Conservation (phyloP, 2,113 vertebrate species). For the Microcebus lehilahytsara region DNA sequence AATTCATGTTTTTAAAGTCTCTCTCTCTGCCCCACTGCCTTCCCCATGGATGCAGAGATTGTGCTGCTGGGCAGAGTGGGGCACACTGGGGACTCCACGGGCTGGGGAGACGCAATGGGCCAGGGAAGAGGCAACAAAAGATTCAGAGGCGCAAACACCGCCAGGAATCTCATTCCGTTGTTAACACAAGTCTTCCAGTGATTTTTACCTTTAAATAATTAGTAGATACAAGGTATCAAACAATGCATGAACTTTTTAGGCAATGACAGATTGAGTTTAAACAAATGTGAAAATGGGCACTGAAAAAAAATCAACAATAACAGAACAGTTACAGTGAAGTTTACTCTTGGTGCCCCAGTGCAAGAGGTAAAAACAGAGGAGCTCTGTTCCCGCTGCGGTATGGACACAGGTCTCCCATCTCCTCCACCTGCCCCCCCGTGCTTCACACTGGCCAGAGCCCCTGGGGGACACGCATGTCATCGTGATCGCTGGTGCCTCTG, state of each 20-base stretch:
- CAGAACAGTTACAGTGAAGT: too few relatives aligned
- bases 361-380: not conserved
- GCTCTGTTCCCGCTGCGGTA: rapidly evolving
- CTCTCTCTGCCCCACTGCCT: not conserved
- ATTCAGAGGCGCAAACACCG: not conserved
- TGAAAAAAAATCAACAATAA: not conserved
- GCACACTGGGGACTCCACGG: not conserved
- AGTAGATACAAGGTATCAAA: not conserved
- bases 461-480: not conserved
- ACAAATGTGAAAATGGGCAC: not conserved
- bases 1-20: not conserved
- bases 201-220: not conserved
- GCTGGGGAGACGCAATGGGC: not conserved
- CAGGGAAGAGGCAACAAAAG: too few relatives aligned
- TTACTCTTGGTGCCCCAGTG: too few relatives aligned
- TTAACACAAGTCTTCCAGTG: not conserved
- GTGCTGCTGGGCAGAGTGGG: not conserved
- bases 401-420: not conserved
- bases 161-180: not conserved
- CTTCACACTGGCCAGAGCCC: not conserved
- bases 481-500: not conserved
- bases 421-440: rapidly evolving
- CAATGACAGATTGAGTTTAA: not conserved
- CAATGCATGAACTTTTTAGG: not conserved
- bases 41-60: not conserved